Evolutionary conservation across 2,888 invertebrate species (phyloP).

Genomic region (Trachelus tabidus): DNA sequence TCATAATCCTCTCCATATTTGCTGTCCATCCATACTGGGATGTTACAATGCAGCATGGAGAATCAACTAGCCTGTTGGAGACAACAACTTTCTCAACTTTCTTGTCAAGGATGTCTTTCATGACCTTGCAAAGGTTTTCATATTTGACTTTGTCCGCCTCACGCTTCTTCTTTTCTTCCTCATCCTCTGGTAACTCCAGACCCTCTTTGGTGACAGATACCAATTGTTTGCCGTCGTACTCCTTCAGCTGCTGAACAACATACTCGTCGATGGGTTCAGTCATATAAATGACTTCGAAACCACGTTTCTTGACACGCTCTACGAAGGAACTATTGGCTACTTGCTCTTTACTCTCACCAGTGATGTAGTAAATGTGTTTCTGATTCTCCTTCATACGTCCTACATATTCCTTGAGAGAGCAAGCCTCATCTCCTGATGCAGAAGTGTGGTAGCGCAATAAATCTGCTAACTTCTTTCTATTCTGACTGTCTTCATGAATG

Average conservation of each 20-base stretch:
- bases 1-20: constrained; percentile 81
- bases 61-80: constrained; percentile 73
- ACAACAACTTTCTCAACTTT: constrained; percentile 77
- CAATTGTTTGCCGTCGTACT: constrained; percentile 75
- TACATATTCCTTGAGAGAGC: constrained; percentile 75
- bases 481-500: constrained; percentile 76
- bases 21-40: constrained; percentile 79
- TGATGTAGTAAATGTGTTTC: constrained; percentile 77
- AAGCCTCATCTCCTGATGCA: constrained; percentile 77
- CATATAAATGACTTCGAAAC: constrained; percentile 77
- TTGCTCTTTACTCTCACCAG: constrained; percentile 71
- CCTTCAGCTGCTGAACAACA: constrained; percentile 77
- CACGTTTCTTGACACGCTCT: constrained; percentile 74
- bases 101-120: constrained; percentile 77
- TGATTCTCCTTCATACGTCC: constrained; percentile 78
- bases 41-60: constrained; percentile 79
- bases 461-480: constrained; percentile 77
- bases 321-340: constrained; percentile 76
- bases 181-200: constrained; percentile 75
- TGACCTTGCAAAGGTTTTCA: constrained; percentile 74
- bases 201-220: constrained; percentile 78
- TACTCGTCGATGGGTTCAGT: constrained; percentile 79
- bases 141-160: constrained; percentile 74
- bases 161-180: constrained; percentile 74
- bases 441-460: constrained; percentile 90